Conservation (phyloP, 2,888 invertebrate genomes). For the Spodoptera exigua region DNA sequence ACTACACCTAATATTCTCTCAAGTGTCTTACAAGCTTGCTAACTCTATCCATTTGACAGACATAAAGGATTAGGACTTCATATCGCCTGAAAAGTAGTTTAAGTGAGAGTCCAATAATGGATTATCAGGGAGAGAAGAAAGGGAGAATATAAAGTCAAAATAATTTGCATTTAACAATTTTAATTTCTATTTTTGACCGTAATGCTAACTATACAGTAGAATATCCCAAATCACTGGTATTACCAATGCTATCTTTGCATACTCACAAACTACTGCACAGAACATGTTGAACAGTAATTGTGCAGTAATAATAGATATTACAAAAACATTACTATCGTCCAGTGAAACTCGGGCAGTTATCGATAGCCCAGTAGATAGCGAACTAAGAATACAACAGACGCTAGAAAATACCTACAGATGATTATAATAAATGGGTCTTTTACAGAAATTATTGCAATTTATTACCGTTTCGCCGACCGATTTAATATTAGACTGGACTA, state of each 20-base stretch:
- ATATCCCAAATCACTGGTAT: constrained; percentile 13
- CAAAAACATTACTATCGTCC: constrained; percentile 48
- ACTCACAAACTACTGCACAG: constrained; percentile 17
- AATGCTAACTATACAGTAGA: constrained; percentile 22
- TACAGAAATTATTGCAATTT: constrained; percentile 61
- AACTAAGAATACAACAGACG: constrained; percentile 34
- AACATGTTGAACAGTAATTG: constrained; percentile 48
- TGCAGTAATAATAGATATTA: constrained; percentile 45
- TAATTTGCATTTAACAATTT: neutral
- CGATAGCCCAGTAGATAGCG: constrained; percentile 47
- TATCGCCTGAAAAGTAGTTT: too few relatives aligned
- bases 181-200: constrained; percentile 12
- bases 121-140: too few relatives aligned
- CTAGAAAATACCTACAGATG: constrained; percentile 54
- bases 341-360: constrained; percentile 53
- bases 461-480: constrained; percentile 53
- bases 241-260: constrained; percentile 31
- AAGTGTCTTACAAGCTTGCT: too few relatives aligned
- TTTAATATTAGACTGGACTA: constrained; percentile 61
- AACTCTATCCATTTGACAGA: too few relatives aligned
- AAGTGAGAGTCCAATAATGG: too few relatives aligned
- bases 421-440: constrained; percentile 58
- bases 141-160: too few relatives aligned
- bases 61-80: too few relatives aligned
- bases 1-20: too few relatives aligned